Evolutionary conservation across 2,888 invertebrate species (phyloP).

Genomic region (Rotaria socialis): DNA sequence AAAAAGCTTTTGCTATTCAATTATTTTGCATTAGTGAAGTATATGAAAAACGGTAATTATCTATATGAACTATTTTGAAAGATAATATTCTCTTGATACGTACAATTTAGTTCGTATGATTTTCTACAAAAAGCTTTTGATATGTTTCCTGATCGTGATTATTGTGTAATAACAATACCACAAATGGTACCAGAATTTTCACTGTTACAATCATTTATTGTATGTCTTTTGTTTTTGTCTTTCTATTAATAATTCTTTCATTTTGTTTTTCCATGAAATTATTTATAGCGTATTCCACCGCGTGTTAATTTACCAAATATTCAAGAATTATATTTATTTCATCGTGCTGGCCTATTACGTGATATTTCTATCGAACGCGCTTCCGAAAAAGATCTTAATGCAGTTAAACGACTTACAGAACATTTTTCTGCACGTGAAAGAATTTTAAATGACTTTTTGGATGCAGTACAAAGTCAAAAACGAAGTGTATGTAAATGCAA

Average conservation of each 20-base stretch:
- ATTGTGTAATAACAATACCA: constrained; percentile 57
- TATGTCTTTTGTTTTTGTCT: constrained; percentile 49
- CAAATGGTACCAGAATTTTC: constrained; percentile 60
- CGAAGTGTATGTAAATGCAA: constrained; percentile 18
- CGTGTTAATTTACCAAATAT: constrained; percentile 48
- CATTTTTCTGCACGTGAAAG: constrained; percentile 29
- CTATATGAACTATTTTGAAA: too few species aligned
- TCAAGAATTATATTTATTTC: constrained; percentile 59
- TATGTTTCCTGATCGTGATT: constrained; percentile 55
- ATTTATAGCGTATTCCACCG: constrained; percentile 57
- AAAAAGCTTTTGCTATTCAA: constrained; percentile 57
- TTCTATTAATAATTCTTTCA: background rate
- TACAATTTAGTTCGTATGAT: constrained; percentile 55
- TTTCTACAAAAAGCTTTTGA: constrained; percentile 57
- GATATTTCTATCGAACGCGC: constrained; percentile 40
- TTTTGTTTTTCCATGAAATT: too few species aligned
- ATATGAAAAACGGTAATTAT: constrained; percentile 56
- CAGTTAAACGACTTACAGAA: constrained; percentile 41
- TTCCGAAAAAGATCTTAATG: constrained; percentile 15
- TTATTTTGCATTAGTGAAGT: constrained; percentile 59
- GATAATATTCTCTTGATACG: background rate
- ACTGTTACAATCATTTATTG: constrained; percentile 58
- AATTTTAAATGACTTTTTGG: constrained; percentile 41
- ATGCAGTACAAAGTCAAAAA: constrained; percentile 36
- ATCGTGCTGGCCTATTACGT: constrained; percentile 54